A percentile compares a stretch with the other conserved stretches of the same genome.
Evolutionary conservation across 2,113 vertebrate species (phyloP).

Genomic region (Psammodynastes pulverulentus): DNA sequence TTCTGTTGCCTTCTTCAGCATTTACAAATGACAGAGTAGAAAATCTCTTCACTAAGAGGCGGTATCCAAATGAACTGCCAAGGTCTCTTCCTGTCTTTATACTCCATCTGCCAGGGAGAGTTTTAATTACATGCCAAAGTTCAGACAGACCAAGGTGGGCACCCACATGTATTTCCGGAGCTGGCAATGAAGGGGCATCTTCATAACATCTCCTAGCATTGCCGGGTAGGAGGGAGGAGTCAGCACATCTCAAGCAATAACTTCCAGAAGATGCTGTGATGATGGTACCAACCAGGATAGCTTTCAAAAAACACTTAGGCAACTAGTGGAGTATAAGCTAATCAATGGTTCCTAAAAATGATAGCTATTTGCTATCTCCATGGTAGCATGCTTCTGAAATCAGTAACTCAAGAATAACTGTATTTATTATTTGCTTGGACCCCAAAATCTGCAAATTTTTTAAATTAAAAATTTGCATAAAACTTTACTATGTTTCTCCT

Average conservation of each 20-base stretch:
- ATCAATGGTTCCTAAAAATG: neutral
- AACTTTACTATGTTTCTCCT: neutral
- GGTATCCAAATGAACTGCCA: constrained; percentile 39
- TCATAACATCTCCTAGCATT: neutral
- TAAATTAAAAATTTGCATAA: neutral
- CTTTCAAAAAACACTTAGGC: neutral
- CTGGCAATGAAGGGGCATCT: neutral
- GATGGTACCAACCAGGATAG: too few relatives aligned
- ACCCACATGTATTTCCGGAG: constrained; percentile 39
- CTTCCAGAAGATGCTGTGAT: neutral
- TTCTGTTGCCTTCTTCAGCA: constrained; percentile 51
- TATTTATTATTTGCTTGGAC: neutral
- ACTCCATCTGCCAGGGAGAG: constrained; percentile 50
- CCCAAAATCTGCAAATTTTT: neutral
- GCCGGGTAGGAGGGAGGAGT: neutral
- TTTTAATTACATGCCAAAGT: constrained; percentile 53
- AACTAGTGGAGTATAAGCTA: neutral
- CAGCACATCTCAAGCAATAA: neutral
- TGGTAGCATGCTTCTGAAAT: neutral
- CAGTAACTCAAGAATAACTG: neutral
- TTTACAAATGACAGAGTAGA: constrained; percentile 57
- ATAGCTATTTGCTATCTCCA: neutral
- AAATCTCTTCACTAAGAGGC: constrained; percentile 54
- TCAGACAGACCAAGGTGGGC: constrained; percentile 49
- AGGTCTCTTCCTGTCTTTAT: constrained; percentile 53